Evolutionary conservation across 2,888 invertebrate species (phyloP).

Genomic region (Noctua janthe): DNA sequence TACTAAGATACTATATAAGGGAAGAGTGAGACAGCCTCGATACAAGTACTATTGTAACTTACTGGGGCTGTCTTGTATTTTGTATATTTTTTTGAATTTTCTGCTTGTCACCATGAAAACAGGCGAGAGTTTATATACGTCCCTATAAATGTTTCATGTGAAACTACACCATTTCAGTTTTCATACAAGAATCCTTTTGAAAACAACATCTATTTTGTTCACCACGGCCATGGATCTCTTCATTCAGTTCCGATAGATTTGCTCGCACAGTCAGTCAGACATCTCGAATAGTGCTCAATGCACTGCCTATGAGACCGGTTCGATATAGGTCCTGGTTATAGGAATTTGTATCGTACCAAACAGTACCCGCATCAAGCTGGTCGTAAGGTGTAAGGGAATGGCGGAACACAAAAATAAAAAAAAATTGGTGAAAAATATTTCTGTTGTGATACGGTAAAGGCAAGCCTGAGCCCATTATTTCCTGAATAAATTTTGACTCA

Average conservation of each 20-base stretch:
- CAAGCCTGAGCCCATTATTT: neutral
- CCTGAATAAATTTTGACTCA: too few species aligned
- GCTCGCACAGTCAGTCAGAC: conserved; percentile 65
- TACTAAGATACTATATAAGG: too few species aligned
- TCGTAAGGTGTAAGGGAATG: conserved; percentile 40
- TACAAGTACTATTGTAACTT: too few species aligned
- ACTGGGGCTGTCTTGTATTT: too few species aligned
- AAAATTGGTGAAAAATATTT: neutral
- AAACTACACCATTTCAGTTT: neutral
- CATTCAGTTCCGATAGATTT: conserved; percentile 80
- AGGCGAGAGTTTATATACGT: neutral
- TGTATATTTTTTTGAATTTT: too few species aligned
- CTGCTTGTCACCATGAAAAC: too few species aligned
- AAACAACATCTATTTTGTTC: conserved; percentile 42
- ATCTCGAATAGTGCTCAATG: conserved; percentile 79
- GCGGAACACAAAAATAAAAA: conserved; percentile 38
- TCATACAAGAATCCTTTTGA: neutral
- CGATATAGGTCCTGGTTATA: conserved; percentile 47
- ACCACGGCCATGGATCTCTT: conserved; percentile 37
- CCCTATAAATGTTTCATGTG: neutral
- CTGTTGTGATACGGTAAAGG: neutral
- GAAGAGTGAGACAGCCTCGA: too few species aligned
- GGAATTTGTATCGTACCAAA: conserved; percentile 81
- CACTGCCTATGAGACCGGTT: conserved; percentile 76
- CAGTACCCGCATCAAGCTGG: conserved; percentile 70